Conservation (phyloP, 37 sponge, comb jelly and placozoan genomes). For the Theonella swinhoei region DNA sequence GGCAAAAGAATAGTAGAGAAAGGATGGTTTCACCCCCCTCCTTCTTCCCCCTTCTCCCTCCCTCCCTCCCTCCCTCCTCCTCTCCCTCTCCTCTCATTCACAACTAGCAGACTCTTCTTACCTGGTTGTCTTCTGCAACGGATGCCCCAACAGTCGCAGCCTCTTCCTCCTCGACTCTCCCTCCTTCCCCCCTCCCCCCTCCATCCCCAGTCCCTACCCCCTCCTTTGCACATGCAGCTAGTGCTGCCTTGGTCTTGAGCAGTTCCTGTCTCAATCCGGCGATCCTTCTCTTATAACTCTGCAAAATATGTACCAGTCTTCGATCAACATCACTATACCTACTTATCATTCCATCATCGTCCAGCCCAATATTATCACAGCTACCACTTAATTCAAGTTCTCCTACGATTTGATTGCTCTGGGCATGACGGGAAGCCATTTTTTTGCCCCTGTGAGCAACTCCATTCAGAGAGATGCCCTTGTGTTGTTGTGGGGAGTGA, state of each 20-base stretch:
- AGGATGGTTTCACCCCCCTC: background rate
- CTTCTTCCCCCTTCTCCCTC: constrained; percentile 20
- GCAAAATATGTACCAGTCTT: background rate
- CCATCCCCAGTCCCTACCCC: background rate
- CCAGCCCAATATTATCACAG: background rate
- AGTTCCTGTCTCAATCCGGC: background rate
- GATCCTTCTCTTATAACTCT: background rate
- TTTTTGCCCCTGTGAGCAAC: background rate
- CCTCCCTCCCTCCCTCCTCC: constrained; percentile 31
- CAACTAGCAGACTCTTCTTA: too few species aligned
- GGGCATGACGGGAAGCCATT: background rate
- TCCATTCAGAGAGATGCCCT: background rate
- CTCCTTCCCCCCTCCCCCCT: background rate
- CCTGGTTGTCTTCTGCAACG: background rate
- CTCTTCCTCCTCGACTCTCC: background rate
- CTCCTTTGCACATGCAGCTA: background rate
- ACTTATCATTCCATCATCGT: background rate
- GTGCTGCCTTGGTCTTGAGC: background rate
- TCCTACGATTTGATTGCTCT: background rate
- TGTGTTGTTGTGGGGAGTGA: background rate
- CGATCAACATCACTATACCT: constrained; percentile 5
- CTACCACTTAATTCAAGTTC: background rate
- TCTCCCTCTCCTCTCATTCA: background rate
- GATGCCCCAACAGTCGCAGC: background rate
- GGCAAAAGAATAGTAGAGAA: background rate